phyloP scores from a whole-genome alignment of 2,888 invertebrate genomes.

The Cryptocheilus praepositus region DNA sequence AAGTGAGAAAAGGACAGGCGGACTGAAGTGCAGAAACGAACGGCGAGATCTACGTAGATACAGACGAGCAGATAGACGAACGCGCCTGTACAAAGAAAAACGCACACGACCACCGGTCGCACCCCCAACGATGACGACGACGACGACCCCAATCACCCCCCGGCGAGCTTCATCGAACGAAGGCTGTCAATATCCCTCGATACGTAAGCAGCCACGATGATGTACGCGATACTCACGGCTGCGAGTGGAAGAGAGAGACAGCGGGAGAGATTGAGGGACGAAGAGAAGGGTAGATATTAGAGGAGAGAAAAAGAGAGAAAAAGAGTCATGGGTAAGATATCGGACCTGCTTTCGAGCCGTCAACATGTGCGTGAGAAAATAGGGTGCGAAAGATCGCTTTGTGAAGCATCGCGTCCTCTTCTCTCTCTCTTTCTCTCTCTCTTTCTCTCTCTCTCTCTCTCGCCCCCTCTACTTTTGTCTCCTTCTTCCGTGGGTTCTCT shows the following conservation, averaged over 20 bases:
- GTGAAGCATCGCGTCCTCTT: slow-evolving; percentile 28
- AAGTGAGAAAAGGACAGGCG: background rate
- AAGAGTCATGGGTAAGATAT: slow-evolving; percentile 58
- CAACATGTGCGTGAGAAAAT: slow-evolving; percentile 59
- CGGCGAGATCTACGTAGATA: background rate
- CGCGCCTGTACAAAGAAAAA: slow-evolving; percentile 22
- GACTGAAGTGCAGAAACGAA: background rate
- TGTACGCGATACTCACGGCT: slow-evolving; percentile 38
- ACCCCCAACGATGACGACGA: slow-evolving; percentile 41
- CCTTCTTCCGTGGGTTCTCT: slow-evolving; percentile 7
- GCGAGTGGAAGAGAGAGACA: no score
- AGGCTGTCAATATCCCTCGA: slow-evolving; percentile 58
- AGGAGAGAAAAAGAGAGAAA: slow-evolving; percentile 39
- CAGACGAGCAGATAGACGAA: slow-evolving; percentile 1
- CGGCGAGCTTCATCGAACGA: slow-evolving; percentile 59
- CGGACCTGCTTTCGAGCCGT: slow-evolving; percentile 57
- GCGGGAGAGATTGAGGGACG: no score
- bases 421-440: slow-evolving; percentile 15
- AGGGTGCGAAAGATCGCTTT: slow-evolving; percentile 60
- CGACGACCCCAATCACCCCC: slow-evolving; percentile 68
- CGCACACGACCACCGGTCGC: slow-evolving; percentile 7
- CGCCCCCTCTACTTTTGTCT: slow-evolving; percentile 17
- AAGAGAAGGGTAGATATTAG: background rate
- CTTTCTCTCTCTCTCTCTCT: slow-evolving; percentile 31
- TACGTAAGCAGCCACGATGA: slow-evolving; percentile 57